These are phyloP conservation scores for Xenopus laevis DNA, from an alignment of 2,113 vertebrate species.

Conservation along the genomic window DNA sequence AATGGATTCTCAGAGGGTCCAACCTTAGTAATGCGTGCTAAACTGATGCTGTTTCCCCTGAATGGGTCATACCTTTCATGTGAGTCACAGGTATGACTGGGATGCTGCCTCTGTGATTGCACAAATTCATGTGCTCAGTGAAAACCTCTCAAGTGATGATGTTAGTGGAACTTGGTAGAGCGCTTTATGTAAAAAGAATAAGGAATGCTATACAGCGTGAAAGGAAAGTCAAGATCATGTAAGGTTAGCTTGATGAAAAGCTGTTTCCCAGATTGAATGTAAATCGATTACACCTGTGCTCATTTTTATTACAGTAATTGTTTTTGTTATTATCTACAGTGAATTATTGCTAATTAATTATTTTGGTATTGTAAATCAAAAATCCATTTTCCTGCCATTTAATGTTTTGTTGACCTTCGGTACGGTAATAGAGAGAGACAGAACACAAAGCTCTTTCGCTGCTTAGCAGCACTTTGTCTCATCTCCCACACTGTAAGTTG, in stretches of 20 bases:
- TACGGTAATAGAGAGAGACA: conserved; percentile 28
- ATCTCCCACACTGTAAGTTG: conserved; percentile 39
- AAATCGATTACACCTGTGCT: neutral
- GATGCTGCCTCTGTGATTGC: too few species aligned
- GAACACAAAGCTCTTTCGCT: conserved; percentile 34
- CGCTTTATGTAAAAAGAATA: too few species aligned
- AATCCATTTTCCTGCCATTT: conserved; percentile 34
- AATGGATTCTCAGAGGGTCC: too few species aligned
- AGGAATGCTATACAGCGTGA: neutral
- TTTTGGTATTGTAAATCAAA: conserved; percentile 25
- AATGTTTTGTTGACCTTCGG: conserved; percentile 27
- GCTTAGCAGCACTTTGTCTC: conserved; percentile 42
- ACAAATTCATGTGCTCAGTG: neutral
- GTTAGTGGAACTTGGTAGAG: neutral
- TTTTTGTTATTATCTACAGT: neutral
- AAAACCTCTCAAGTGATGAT: neutral
- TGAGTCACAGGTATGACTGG: too few species aligned
- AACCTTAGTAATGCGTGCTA: too few species aligned
- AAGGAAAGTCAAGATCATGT: neutral
- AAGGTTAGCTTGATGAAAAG: neutral
- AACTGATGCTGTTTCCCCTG: too few species aligned
- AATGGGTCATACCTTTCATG: too few species aligned
- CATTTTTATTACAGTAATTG: neutral
- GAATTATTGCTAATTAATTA: conserved; percentile 21
- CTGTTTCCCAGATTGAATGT: neutral